Percentiles rank a stretch among this genome's conserved stretches.
Conservation (phyloP, 2,797 vertebrate genomes). For the Balearica regulorum region DNA sequence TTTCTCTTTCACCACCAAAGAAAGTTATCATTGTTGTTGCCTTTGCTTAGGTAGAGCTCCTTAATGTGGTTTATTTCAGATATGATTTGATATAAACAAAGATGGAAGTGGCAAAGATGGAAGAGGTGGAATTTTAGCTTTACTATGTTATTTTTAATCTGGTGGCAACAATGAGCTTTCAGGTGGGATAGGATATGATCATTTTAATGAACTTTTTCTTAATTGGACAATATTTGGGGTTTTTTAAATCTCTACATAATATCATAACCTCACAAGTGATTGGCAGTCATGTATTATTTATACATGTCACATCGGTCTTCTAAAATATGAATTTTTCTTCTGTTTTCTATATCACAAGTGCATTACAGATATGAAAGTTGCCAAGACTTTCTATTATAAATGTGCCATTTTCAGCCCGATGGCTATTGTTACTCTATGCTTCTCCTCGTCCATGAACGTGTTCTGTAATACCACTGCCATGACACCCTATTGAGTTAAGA, state of each 20-base stretch:
- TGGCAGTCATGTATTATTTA: not conserved
- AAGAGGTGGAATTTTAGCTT: not conserved
- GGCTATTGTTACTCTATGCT: not conserved
- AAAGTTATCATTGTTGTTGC: not conserved
- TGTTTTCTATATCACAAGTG: not conserved
- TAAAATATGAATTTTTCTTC: not conserved
- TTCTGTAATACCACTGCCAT: not conserved
- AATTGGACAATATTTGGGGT: not conserved
- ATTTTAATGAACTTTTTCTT: not conserved
- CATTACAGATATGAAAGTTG: not conserved
- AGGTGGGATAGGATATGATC: not conserved
- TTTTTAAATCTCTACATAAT: not conserved
- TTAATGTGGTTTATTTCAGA: not conserved
- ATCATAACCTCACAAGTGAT: not conserved
- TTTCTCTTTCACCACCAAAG: not conserved
- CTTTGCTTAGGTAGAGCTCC: not conserved
- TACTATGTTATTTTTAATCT: not conserved
- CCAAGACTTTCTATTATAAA: not conserved
- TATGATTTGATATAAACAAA: not conserved
- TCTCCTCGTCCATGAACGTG: not conserved
- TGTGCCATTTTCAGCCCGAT: not conserved
- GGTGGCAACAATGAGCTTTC: not conserved
- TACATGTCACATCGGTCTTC: not conserved
- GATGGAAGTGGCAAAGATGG: not conserved
- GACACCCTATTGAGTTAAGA: not conserved